Evolutionary conservation across 2,888 invertebrate genomes (phyloP), one percentile per base, ranked within the genome.

Genomic region (Oeneis ivallda): DNA sequence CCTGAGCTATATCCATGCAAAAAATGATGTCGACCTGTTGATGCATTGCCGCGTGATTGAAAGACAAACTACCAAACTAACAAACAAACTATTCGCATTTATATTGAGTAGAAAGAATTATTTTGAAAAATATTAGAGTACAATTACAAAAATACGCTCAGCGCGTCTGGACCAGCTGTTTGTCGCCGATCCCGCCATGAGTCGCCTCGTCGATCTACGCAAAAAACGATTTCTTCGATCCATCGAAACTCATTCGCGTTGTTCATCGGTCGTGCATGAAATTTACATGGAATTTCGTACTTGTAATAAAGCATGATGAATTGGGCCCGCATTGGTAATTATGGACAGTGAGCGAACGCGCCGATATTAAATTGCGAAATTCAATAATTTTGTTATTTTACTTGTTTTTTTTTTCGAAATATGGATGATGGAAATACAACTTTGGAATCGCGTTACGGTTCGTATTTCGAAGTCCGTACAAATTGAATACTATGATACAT

Each of bases 281-380:
- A 90, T 91, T 90, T 92, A 87, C 90, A 89, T 88, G 87, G 88
- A 87, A 88, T 88, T 88, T 89, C 81, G 87, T 84, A 87, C 85
- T 85, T 86, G 89, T 89, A 90, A 91, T 91, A 91, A 92, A 91
- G 86, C 88, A 89, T 91, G 91, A 91, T 91, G 89, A 89, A 92
- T 91, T 89, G 91, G 81, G 80, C 82, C 85, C 85, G 86, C 87
- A 89, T 82, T 87, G 88, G 89, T 90, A 89, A 90, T 91, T 90
- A 91, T 80, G 85, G 86, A 76, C 85, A 85, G 87, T 81, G 84
- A 83, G 80, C 84, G 81, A 77, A 76, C 84, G 78, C 79, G 80
- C 83, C 82, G 82, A 84, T 87, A 84, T 87, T 83, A 87, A 85
- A 87, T 84, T 88, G 83, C 82, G 75, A 86, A 86, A 87, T 89